Base-by-base conservation (phyloP, 2,888 invertebrate species). In the Patella depressa region DNA sequence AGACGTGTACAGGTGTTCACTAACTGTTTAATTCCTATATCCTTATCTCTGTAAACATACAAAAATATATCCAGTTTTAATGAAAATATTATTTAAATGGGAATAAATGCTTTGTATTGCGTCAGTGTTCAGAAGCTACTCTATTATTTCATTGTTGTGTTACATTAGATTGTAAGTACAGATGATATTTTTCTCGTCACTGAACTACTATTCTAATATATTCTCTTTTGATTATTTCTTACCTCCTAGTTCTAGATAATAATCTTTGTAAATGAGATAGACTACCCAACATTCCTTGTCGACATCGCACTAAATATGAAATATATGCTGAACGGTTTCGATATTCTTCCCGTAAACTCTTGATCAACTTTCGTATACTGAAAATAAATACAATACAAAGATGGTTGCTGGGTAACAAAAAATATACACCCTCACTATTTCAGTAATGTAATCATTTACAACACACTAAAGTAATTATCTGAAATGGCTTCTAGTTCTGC, bases 281-380 rank as follows among this genome's bases (percentile, higher is more conserved):
- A 15, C 95, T 95, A 71, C 95, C 93, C n/a, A 97, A 92, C 71
- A 97, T 92, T 73, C 95, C 95, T 89, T 96, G 95, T 55, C 96
- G 94, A 88, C 95, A 96, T 83, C 95, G 93, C 82, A 96, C 94
- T 85, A 97, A 93, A 93, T 97, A 97, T 71, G 95, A 94, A 74
- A 96, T 93, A 89, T 97, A 97, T 70, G 95, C 94, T n/a, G 95
- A 94, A 65, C 97, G 93, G 81, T 94, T 93, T 78, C 94, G 93
- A 89, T 96, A 95, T 88, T 97, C 97, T 73, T 95, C 95, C 85
- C 94, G 94, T 83, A 97, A 92, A 65, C 95, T 94, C 81, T 94
- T 93, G 84, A 96, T 93, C 78, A 97, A 92, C 89, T 96, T 95
- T 79, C 94, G 93, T 87, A 95, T 95, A 72, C 95, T 95, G 81